Conservation (phyloP, 2,797 vertebrate genomes). For the Prunella strophiata region DNA sequence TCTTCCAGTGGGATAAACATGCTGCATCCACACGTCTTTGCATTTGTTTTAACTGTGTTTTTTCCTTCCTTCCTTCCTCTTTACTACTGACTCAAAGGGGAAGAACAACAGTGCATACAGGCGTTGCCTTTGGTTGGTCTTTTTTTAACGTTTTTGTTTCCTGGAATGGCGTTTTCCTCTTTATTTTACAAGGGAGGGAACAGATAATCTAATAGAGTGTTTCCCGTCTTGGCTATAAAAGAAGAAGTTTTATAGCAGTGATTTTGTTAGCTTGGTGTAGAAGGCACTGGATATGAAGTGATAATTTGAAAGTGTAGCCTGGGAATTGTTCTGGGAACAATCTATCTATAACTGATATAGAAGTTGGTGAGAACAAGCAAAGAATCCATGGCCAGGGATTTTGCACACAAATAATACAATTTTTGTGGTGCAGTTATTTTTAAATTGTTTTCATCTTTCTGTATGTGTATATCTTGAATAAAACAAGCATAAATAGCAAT, state of each 20-base stretch:
- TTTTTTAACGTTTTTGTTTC: background rate
- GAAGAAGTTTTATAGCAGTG: background rate
- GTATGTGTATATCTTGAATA: background rate
- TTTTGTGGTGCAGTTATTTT: background rate
- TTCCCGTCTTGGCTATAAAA: constrained; percentile 8
- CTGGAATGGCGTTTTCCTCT: background rate
- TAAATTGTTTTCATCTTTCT: background rate
- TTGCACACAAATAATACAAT: background rate
- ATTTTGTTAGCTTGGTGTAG: background rate
- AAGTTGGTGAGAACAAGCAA: background rate
- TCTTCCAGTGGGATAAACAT: background rate
- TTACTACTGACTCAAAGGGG: constrained; percentile 5
- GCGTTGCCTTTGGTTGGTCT: constrained; percentile 4
- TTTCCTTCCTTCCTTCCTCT: constrained; percentile 19
- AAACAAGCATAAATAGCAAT: background rate
- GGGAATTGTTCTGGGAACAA: background rate
- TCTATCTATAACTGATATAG: background rate
- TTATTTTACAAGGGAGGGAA: constrained; percentile 1
- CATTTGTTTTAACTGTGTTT: background rate
- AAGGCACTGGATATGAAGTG: background rate
- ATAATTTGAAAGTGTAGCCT: background rate
- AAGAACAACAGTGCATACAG: background rate
- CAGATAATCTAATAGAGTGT: background rate
- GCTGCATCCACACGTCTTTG: background rate
- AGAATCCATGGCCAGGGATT: background rate